A percentile compares a stretch with the other conserved stretches of the same genome.
Conservation (phyloP, 2,113 vertebrate species). For the Megaptera novaeangliae region DNA sequence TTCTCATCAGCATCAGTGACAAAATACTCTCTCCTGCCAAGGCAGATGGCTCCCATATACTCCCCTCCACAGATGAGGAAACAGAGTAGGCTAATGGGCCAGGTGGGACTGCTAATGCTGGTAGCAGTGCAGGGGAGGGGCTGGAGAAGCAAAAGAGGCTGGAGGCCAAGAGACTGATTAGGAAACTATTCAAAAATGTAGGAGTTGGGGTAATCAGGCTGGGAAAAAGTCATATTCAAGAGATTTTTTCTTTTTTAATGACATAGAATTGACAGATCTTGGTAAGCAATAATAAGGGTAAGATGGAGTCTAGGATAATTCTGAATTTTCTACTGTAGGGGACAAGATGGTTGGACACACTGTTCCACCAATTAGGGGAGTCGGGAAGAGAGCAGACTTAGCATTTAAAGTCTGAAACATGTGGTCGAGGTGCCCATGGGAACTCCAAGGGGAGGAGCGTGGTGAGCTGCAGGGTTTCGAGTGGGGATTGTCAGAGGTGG, state of each 20-base stretch:
- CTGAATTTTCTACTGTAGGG: not conserved
- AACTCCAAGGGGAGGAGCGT: not conserved
- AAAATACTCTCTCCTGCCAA: not conserved
- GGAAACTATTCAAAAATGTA: not conserved
- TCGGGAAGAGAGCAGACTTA: not conserved
- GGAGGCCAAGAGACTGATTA: not conserved
- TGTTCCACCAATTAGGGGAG: not conserved
- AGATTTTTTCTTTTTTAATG: not conserved
- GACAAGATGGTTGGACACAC: not conserved
- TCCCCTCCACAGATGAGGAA: not conserved
- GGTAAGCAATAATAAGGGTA: not conserved
- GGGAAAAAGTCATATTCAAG: not conserved
- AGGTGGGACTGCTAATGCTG: not conserved
- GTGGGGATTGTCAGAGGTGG: not conserved
- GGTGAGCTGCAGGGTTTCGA: not conserved
- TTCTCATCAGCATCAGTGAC: not conserved
- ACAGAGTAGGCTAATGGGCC: not conserved
- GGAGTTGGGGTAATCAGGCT: not conserved
- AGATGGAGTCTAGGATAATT: not conserved
- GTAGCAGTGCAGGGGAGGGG: not conserved
- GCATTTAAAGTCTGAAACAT: not conserved
- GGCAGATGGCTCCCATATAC: not conserved
- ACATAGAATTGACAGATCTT: not conserved
- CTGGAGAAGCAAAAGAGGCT: not conserved
- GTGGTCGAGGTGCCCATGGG: too few species aligned